Base-by-base conservation (phyloP, 2,888 invertebrate species). In the Habroteleia sp. region DNA sequence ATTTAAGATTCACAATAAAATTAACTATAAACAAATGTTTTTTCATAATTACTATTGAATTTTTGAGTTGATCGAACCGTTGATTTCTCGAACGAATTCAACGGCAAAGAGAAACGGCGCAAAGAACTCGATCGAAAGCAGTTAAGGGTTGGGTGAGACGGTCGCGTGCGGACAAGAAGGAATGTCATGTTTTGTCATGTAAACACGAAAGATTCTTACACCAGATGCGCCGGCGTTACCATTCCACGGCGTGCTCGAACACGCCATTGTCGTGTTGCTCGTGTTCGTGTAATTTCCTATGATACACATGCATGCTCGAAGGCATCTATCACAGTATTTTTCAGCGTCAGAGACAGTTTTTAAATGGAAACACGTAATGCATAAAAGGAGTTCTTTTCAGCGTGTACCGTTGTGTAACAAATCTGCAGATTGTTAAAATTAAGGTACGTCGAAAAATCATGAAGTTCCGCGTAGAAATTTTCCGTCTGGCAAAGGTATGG, bases 141-240 rank as follows among this genome's bases (percentile, higher is more conserved):
- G 56, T 48, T 35, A 54, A 54, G 39, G 41, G 56, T 41, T 56
- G 25, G 39, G 48, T n/a, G 20, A 39, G 46, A 66, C 17, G 58
- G 66, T 73, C 73, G 66, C 73, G 65, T 66, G 65, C 44, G 74
- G 42, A 50, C 60, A 41, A 54, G 54, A 44, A 52, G 58, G 62
- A 73, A 66, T 60, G 46, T 54, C 66, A 54, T 60, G 54, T 68
- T 74, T 74, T 54, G 66, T 74, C 74, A 62, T 62, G 74, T 74
- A 54, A 68, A 60, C 66, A 74, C 54, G 58, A 54, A 62, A 74
- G 54, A 68, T 74, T 60, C 74, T 73, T 62, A 48, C 73, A 66
- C 60, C 58, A 68, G 68, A 69, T 74, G 62, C 52, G 68, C 31
- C 48, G 42, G 39, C 52, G 74, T 62, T 56, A 56, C 63, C 62